Conservation (phyloP, 2,888 invertebrate genomes). For the Lucinisca nassula region DNA sequence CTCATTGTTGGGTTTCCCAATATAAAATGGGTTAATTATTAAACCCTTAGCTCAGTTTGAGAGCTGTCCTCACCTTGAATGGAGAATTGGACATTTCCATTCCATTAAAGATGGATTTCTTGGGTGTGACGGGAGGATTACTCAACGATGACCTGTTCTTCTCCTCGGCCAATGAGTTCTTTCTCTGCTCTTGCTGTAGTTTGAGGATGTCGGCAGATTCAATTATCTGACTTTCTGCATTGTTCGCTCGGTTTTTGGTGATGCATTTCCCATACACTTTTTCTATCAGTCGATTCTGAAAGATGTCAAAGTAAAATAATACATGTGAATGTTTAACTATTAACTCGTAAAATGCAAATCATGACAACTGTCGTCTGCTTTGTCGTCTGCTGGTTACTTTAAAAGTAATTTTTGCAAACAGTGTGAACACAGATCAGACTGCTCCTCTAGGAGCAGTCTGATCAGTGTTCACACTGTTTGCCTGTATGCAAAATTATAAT, state of each 20-base stretch:
- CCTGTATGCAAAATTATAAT: too few relatives aligned
- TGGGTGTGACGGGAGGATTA: conserved; percentile 33
- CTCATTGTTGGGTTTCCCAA: too few relatives aligned
- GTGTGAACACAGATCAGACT: too few relatives aligned
- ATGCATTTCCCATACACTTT: conserved; percentile 95
- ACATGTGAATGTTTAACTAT: too few relatives aligned
- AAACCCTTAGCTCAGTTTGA: too few relatives aligned
- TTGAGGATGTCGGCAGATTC: conserved; percentile 91
- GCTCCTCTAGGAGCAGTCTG: too few relatives aligned
- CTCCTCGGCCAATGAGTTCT: conserved; percentile 34
- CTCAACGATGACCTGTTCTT: conserved; percentile 15
- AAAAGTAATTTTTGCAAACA: too few relatives aligned
- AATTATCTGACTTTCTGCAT: conserved; percentile 88
- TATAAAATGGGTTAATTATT: too few relatives aligned
- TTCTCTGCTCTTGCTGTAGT: conserved; percentile 88
- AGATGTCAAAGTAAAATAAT: conserved; percentile 20
- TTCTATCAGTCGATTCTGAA: conserved; percentile 93
- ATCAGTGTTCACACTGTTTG: too few relatives aligned
- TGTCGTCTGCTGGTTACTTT: too few relatives aligned
- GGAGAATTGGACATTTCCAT: conserved; percentile 74
- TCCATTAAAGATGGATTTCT: conserved; percentile 49
- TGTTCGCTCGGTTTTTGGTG: conserved; percentile 74
- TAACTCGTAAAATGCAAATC: too few relatives aligned
- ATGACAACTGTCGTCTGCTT: too few relatives aligned
- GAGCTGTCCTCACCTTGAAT: conserved; percentile 82